These are phyloP conservation scores for Barnardius zonarius DNA, from an alignment of 2,113 vertebrate genomes.

Conservation along the genomic window DNA sequence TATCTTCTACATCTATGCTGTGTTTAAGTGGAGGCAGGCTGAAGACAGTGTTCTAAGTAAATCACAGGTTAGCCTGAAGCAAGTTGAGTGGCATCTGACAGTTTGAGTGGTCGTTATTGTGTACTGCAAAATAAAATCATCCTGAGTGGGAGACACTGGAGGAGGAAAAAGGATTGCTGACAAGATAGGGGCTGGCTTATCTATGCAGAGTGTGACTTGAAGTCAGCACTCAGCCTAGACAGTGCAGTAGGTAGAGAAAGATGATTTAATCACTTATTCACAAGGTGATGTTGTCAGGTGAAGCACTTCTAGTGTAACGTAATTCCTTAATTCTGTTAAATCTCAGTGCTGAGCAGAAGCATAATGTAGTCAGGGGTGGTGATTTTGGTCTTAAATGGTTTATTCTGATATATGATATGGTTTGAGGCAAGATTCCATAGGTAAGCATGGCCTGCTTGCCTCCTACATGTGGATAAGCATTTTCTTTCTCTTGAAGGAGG, in stretches of 20 bases:
- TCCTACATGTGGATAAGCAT: background rate
- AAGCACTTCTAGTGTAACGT: background rate
- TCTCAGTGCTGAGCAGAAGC: rapidly evolving
- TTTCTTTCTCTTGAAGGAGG: rapidly evolving
- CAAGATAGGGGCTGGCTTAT: background rate
- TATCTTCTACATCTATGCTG: rapidly evolving
- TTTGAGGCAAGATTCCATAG: background rate
- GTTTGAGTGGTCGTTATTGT: background rate
- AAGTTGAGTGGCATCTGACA: background rate
- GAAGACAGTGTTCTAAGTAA: background rate
- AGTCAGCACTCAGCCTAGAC: background rate
- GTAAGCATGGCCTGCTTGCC: rapidly evolving
- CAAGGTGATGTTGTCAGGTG: background rate
- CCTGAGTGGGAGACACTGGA: background rate
- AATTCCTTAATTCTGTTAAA: background rate
- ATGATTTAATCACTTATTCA: background rate
- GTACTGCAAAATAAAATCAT: background rate
- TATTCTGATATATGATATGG: background rate
- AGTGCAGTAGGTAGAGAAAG: background rate
- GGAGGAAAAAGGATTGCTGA: background rate
- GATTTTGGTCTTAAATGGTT: background rate
- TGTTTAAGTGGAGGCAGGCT: background rate
- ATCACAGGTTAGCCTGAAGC: background rate
- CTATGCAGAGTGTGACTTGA: background rate
- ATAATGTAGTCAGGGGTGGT: rapidly evolving